phyloP scores from a whole-genome alignment of 2,888 invertebrate species.

The Pheosia tremula region DNA sequence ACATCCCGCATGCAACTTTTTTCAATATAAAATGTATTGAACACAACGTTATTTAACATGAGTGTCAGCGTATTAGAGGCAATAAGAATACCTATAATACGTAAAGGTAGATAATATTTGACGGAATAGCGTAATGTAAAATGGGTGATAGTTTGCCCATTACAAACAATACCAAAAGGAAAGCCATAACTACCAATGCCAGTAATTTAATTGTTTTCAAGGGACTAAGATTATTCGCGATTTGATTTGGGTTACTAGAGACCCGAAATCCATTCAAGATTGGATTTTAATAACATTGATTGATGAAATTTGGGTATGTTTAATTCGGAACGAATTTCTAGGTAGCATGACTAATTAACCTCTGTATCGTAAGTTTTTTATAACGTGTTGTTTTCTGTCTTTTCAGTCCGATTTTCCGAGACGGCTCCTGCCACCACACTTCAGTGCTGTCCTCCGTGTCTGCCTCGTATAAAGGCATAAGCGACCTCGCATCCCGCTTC shows the following conservation, averaged over 20 bases:
- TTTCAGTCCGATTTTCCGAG: slow-evolving; percentile 89
- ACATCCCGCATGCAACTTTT: neutral
- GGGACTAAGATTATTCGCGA: slow-evolving; percentile 11
- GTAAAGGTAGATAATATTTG: too few species aligned
- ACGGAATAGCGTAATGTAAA: too few species aligned
- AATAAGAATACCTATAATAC: neutral
- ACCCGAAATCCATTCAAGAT: slow-evolving; percentile 15
- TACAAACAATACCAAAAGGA: neutral
- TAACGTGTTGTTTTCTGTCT: slow-evolving; percentile 36
- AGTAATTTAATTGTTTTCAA: slow-evolving; percentile 1
- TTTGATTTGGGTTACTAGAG: slow-evolving; percentile 16
- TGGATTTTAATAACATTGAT: slow-evolving; percentile 11
- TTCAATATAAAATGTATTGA: neutral
- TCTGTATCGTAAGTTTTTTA: neutral
- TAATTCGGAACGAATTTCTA: neutral
- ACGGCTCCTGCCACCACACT: slow-evolving; percentile 91
- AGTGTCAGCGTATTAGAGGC: neutral
- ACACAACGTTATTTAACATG: neutral
- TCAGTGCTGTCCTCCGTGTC: slow-evolving; percentile 93
- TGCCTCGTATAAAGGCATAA: slow-evolving; percentile 90
- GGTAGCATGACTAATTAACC: neutral
- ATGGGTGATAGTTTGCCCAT: too few species aligned
- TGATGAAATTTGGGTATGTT: slow-evolving; percentile 6
- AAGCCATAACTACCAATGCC: neutral
- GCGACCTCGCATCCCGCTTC: slow-evolving; percentile 82